Base-by-base conservation (phyloP, 2,113 vertebrate species). In the Hemiprocne comata region DNA sequence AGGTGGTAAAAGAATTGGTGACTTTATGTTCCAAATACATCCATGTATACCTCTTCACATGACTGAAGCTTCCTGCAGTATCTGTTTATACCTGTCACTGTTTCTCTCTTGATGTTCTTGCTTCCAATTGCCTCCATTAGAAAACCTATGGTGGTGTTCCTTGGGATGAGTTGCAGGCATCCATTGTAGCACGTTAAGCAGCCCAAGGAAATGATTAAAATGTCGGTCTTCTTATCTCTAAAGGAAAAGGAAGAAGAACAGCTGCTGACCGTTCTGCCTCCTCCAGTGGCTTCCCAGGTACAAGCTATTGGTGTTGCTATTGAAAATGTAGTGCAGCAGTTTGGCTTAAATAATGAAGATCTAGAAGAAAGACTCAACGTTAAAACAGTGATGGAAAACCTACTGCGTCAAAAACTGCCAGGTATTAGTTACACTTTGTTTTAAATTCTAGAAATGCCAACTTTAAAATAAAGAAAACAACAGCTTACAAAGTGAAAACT, bases 221-320 rank as follows among this genome's bases (percentile, higher is more conserved):
- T 25, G 12, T 73, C 3, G 7, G 5, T 81, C 24, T 70, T 85
- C 34, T 70, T 97, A 13, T 96, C 60, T 90, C 95, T 76, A 92
- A 94, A 99, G 99, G 99, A 99, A 85, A 99, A 97, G 72, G 98
- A 98, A 76, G 99, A 99, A 90, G 98, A 99, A 97, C 93, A 97
- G 54, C 94, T 99, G 96, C 97, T 99, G 88, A 98, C 97, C 5
- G 98, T 98, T 44, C 98, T 99, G 93, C 98, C 96, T 87, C 98
- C 98, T 65, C 99, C 99, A 72, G 93, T 95, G 9, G 94, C 95
- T 51, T 97, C 98, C 67, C 99, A 99, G 93, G 98, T 98, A 95
- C 78, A 90, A 93, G 98, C 98, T 36, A 95, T 99, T 82, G 98
- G 94, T 69, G 70, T 96, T 81, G 98, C 98, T 62, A 97, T 99